These are phyloP conservation scores for Dunckerocampus dactyliophorus DNA, from an alignment of 2,113 vertebrate species.

Conservation along the genomic window DNA sequence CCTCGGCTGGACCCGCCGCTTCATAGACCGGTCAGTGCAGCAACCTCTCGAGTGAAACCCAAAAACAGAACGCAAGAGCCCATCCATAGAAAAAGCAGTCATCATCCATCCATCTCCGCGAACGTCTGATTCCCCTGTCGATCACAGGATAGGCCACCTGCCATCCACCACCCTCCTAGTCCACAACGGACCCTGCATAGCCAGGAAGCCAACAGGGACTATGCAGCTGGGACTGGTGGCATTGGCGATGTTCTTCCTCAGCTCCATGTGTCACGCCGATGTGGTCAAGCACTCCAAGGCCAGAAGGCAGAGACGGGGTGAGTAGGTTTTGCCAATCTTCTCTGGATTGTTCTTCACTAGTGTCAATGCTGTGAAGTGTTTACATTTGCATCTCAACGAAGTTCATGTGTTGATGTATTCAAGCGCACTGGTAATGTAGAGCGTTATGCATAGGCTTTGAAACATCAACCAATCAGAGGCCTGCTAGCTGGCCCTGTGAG, in stretches of 20 bases:
- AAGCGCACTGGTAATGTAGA: too few relatives aligned
- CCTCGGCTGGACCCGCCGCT: constrained; percentile 64
- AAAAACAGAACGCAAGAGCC: constrained; percentile 33
- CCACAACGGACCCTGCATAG: constrained; percentile 74
- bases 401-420: too few relatives aligned
- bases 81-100: constrained; percentile 26
- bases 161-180: constrained; percentile 73
- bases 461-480: too few relatives aligned
- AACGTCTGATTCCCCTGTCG: constrained; percentile 57
- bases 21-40: constrained; percentile 56
- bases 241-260: constrained; percentile 87
- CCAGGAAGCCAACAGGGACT: constrained; percentile 83
- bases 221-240: constrained; percentile 94
- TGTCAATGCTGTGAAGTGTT: too few relatives aligned
- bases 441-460: too few relatives aligned
- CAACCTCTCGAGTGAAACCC: constrained; percentile 62
- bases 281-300: constrained; percentile 82
- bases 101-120: constrained; percentile 30
- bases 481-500: too few relatives aligned
- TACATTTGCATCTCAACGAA: too few relatives aligned
- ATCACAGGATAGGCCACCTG: constrained; percentile 52
- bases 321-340: constrained; percentile 52
- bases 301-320: constrained; percentile 92
- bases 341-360: too few relatives aligned
- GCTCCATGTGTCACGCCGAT: constrained; percentile 82